A percentile compares a stretch with the other conserved stretches of the same genome.
phyloP scores from a whole-genome alignment of 2,113 vertebrate genomes.

The Loxodonta africana region DNA sequence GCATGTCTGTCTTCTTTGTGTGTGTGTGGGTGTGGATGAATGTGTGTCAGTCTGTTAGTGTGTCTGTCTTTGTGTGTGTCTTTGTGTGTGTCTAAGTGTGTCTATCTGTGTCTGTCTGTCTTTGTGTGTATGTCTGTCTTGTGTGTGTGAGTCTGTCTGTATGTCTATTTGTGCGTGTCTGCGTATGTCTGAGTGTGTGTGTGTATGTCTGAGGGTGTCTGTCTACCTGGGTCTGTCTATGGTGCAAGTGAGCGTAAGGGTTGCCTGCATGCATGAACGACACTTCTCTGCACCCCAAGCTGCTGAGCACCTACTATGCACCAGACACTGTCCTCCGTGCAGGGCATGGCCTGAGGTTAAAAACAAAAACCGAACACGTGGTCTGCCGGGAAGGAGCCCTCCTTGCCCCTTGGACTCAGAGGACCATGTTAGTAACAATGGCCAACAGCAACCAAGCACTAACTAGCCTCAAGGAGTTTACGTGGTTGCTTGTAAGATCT shows the following conservation, averaged over 20 bases:
- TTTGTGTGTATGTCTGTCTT: not conserved
- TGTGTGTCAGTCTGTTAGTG: not conserved
- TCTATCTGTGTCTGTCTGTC: not conserved
- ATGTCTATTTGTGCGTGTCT: not conserved
- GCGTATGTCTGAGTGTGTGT: no score
- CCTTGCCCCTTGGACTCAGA: not conserved
- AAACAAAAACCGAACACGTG: not conserved
- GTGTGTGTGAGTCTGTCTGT: not conserved
- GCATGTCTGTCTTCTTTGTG: no score
- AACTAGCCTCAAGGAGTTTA: not conserved
- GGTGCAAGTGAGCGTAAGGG: not conserved
- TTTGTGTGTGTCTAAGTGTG: not conserved
- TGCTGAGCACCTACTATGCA: not conserved
- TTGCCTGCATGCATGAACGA: not conserved
- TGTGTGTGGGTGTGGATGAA: not conserved
- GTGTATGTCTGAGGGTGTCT: not conserved
- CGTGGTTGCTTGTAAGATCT: not conserved
- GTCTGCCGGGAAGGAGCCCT: not conserved
- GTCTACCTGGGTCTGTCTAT: not conserved
- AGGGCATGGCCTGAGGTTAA: not conserved
- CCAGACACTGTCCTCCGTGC: not conserved
- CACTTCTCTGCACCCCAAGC: not conserved
- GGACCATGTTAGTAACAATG: accelerated
- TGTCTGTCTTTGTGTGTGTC: not conserved
- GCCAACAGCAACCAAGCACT: accelerated